phyloP scores from a whole-genome alignment of 2,113 vertebrate genomes.

The Meriones unguiculatus region DNA sequence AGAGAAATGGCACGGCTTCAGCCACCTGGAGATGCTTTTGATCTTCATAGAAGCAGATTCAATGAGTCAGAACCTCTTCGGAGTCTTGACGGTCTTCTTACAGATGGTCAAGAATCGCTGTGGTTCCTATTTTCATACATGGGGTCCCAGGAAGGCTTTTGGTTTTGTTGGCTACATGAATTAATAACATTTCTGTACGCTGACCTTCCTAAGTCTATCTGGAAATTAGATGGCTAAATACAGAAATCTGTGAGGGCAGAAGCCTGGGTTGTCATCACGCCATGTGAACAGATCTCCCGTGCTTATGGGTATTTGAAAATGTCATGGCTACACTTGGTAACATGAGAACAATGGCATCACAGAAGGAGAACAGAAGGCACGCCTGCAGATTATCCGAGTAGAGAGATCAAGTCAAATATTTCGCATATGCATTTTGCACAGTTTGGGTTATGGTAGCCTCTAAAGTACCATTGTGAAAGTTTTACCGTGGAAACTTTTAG shows the following conservation, averaged over 20 bases:
- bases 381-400: neutral
- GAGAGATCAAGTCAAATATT: neutral
- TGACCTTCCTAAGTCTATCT: neutral
- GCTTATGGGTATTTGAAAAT: constrained; percentile 14
- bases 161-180: neutral
- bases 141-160: neutral
- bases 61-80: no score
- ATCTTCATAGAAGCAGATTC: neutral
- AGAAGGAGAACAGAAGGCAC: neutral
- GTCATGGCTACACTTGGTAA: neutral
- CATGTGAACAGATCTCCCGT: constrained; percentile 15
- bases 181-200: neutral
- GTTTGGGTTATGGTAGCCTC: neutral
- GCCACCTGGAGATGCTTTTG: neutral
- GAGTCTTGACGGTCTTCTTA: neutral
- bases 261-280: neutral
- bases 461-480: neutral
- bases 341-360: neutral
- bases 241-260: neutral
- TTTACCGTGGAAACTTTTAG: neutral
- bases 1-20: neutral
- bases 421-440: neutral
- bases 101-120: neutral
- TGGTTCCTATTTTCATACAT: neutral
- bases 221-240: neutral